Evolutionary conservation across 2,113 vertebrate genomes (phyloP), one percentile per base, ranked within the genome.

Genomic region (Lichenostomus cassidix): DNA sequence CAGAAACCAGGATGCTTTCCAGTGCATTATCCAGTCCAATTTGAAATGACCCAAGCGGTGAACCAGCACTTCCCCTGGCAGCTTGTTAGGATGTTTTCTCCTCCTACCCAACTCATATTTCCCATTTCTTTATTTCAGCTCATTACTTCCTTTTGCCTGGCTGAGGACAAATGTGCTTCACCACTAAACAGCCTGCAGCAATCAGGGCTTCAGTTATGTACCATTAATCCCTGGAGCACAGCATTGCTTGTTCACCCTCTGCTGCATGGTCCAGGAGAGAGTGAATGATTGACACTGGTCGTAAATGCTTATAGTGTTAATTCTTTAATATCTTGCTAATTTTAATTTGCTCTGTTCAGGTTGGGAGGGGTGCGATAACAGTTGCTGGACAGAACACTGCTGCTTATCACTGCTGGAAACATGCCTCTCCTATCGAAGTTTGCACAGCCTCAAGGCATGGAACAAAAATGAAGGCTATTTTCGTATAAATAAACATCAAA

Each of bases 401-500:
- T 82, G 64, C 74, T 93, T 94, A 95, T 96, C 92, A 55, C 53
- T 90, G 35, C 90, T 96, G 91, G 91, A 94, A 90, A 79, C 68
- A 87, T 90, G 90, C 92, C 90, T 90, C 49, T 89, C 19, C 67
- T 95, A 31, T 87, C 37, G 0, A 39, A 58, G 50, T 70, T 87
- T 91, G 62, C 75, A 93, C 73, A 90, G 95, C 92, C 92, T 60
- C 71, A 46, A 95, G 96, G 93, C 96, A 93, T 76, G 78, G 83
- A 93, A 83, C 74, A 95, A 93, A 96, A 96, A 95, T 74, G 87
- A 96, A 79, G 90, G 74, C 90, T 97, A 94, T 96, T 96, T 96
- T 96, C 9, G 5, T 95, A 90, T 89, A 96, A 96, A 97, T 94
- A 97, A 97, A 97, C 91, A 96, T 56, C 67, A 83, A 97, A 94